Evolutionary conservation across 2,888 invertebrate genomes (phyloP), one percentile per base, ranked within the genome.

Genomic region (Polyommatus icarus): DNA sequence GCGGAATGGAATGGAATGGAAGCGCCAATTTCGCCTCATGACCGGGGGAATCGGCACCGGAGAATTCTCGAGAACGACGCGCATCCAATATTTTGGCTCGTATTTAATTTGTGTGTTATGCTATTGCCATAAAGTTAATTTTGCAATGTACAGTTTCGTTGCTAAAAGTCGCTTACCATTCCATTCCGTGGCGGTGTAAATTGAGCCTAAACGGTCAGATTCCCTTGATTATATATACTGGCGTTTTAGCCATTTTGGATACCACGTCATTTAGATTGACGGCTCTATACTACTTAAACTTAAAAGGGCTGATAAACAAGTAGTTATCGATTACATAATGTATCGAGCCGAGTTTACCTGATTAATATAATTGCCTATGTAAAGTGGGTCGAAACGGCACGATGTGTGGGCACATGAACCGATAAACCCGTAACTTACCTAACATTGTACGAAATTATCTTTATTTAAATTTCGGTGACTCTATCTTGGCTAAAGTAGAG

Each of bases 291-390:
- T 67, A 67, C 67, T 32, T 67, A 67, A 67, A 6, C 15, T 1
- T 61, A 29, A 61, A 61, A 61, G 24, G 61, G 67, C 67, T 67
- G 67, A 67, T 67, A 67, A 61, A 67, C 67, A 32, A 67, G 18
- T 67, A 15, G 29, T 32, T 72, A 72, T 36, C 40, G 72, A 40
- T 72, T 36, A 72, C 40, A 10, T 40, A 72, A 72, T 10, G 7
- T 40, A 72, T 72, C 36, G 72, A 40, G 36, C 40, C 20, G 36
- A 40, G 36, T 72, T 40, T 72, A 72, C 36, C 72, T 20, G 40
- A 72, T 72, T 40, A 40, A 72, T 72, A 40, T 72, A 72, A 72
- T 72, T 72, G 40, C 36, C 71, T 20, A 72, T 72, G 72, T 40
- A 72, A 72, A 72, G 40, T 72, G 36, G 72, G 72, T 20, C 40